phyloP scores from a whole-genome alignment of 2,797 vertebrate genomes.

The Crenuchus spilurus region DNA sequence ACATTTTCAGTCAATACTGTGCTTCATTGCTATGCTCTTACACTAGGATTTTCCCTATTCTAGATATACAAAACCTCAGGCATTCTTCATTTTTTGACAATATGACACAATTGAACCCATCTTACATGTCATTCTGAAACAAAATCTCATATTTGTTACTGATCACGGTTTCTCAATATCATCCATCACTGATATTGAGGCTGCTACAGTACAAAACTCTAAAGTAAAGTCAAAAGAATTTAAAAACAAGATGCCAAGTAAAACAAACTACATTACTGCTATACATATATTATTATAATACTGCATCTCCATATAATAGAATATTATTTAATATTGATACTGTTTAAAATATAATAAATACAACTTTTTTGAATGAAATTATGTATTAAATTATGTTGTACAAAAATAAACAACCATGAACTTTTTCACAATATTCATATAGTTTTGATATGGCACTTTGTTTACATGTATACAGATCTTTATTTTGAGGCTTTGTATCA shows the following conservation, averaged over 20 bases:
- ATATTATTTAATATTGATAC: not conserved
- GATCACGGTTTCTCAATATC: not conserved
- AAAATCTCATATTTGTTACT: conserved; percentile 11
- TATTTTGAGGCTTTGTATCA: no score
- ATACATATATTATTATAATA: not conserved
- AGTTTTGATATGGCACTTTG: no score
- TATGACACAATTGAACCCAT: not conserved
- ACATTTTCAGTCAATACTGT: not conserved
- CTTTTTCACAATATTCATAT: no score
- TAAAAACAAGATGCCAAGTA: not conserved
- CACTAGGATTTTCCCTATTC: not conserved
- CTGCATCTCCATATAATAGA: no score
- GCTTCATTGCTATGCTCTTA: not conserved
- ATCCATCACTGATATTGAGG: conserved; percentile 1
- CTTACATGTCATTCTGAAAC: not conserved
- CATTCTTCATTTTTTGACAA: not conserved
- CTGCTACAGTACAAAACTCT: not conserved
- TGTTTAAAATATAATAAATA: no score
- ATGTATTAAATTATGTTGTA: no score
- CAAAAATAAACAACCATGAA: no score
- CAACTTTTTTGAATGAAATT: no score
- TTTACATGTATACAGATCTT: no score
- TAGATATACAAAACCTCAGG: not conserved
- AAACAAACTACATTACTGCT: not conserved
- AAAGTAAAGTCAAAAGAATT: not conserved